Base-by-base conservation (phyloP, 2,888 invertebrate species). In the Prosopocoilus inquinatus region DNA sequence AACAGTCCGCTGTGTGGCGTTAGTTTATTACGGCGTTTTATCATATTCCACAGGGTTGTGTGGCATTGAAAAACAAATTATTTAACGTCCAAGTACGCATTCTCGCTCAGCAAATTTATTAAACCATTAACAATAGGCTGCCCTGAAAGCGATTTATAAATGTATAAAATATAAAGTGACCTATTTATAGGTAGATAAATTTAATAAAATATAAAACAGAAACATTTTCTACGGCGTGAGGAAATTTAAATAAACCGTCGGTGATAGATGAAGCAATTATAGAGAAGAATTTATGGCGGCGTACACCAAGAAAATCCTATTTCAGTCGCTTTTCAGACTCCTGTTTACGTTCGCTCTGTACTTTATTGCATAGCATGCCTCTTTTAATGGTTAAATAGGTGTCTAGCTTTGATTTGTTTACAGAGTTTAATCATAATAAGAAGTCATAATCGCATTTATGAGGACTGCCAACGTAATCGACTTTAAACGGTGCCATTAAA, bases 1-100 rank as follows among this genome's bases (percentile, higher is more conserved):
- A 71, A 72, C 72, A 71, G 64, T 63, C 66, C 67, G 67, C 66
- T 62, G 64, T 62, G 38, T 34, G 15, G 65, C 67, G 68, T 62
- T 67, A 70, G 68, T 70, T 69, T 70, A 71, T 70, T 64, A 65
- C 67, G 60, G 68, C 50, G 34, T 50, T 28, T 50, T 34, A 50
- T 50, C 44, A 50, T 50, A 33, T 33, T 43, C 9, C 3, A 20
- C 11, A 12, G 32, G n/a, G 13, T 15, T 12, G 16, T 46, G 28
- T 9, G 9, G 5, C 46, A 15, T 20, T 46, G 16, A n/a, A 44
- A 28, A 28, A 28, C 20, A 28, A 28, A 28, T 28, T 28, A 28
- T 28, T 28, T 28, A 28, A 28, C 20, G 20, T 28, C 20, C 20
- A 28, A 28, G 20, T 28, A 28, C 20, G 20, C 20, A 28, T 28